phyloP scores from a whole-genome alignment of 2,113 vertebrate genomes.

The Hystrix brachyura region DNA sequence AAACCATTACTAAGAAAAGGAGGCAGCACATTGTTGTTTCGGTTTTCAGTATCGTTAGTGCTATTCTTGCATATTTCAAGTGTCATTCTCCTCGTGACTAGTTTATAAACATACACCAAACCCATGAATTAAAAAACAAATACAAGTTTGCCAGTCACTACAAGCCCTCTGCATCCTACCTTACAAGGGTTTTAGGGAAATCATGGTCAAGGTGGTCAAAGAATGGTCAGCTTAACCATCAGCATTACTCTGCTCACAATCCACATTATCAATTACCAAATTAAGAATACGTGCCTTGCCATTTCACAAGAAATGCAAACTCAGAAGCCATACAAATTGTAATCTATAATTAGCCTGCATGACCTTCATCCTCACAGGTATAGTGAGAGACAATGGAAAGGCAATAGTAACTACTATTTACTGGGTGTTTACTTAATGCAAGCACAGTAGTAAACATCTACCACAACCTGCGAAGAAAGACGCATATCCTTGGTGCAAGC shows the following conservation, averaged over 20 bases:
- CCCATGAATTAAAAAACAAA: constrained; percentile 68
- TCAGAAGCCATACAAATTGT: not conserved
- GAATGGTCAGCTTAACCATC: not conserved
- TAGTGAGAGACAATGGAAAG: constrained; percentile 26
- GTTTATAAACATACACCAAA: constrained; percentile 68
- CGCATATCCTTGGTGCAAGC: not conserved
- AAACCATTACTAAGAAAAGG: constrained; percentile 81
- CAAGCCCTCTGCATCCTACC: not conserved
- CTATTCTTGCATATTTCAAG: constrained; percentile 78
- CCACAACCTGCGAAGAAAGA: not conserved
- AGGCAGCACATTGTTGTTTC: constrained; percentile 78
- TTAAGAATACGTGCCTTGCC: not conserved
- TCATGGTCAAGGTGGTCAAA: not conserved
- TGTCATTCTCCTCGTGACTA: not conserved
- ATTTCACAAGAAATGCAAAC: constrained; percentile 53
- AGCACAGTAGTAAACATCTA: not conserved
- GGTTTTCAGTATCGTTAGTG: constrained; percentile 78
- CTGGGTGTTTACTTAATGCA: not conserved
- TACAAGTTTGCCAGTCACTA: not conserved
- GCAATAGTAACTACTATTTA: constrained; percentile 50
- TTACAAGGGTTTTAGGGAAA: not conserved
- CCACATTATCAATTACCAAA: not conserved
- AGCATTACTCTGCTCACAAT: not conserved
- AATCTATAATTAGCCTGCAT: constrained; percentile 21
- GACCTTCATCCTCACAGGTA: not conserved